Conservation (phyloP, 2,113 vertebrate genomes). For the Glaucidium brasilianum region DNA sequence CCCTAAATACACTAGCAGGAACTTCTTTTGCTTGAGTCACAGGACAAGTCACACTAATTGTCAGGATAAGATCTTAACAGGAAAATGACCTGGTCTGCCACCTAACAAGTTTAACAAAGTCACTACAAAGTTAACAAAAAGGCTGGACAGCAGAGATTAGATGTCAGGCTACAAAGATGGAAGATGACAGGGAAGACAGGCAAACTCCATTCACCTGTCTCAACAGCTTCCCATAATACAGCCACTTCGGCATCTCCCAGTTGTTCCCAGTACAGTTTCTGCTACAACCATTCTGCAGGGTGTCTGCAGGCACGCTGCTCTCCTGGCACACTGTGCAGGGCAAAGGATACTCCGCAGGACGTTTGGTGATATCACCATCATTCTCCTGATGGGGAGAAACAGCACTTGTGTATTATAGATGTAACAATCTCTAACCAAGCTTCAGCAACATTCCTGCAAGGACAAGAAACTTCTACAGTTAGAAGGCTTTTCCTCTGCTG, state of each 20-base stretch:
- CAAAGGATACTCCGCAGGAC: not conserved
- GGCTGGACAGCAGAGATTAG: not conserved
- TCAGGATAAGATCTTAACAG: not conserved
- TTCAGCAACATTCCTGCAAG: not conserved
- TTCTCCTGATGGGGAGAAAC: not conserved
- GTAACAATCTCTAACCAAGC: not conserved
- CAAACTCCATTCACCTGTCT: not conserved
- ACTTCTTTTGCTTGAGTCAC: not conserved
- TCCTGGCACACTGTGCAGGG: not conserved
- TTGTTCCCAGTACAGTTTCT: not conserved
- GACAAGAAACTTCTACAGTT: not conserved
- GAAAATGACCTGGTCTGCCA: not conserved
- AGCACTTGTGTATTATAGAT: not conserved
- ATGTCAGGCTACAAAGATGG: not conserved
- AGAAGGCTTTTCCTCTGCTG: not conserved
- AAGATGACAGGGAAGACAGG: not conserved
- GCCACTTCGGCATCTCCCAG: not conserved
- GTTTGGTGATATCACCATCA: not conserved
- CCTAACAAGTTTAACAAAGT: not conserved
- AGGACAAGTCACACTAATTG: not conserved
- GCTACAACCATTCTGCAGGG: not conserved
- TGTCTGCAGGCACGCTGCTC: not conserved
- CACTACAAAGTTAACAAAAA: not conserved
- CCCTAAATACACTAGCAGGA: not conserved
- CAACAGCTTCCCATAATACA: not conserved